Percentiles rank a stretch among this genome's conserved stretches.
phyloP scores from a whole-genome alignment of 2,113 vertebrate genomes.

The Cygnus buccinator region DNA sequence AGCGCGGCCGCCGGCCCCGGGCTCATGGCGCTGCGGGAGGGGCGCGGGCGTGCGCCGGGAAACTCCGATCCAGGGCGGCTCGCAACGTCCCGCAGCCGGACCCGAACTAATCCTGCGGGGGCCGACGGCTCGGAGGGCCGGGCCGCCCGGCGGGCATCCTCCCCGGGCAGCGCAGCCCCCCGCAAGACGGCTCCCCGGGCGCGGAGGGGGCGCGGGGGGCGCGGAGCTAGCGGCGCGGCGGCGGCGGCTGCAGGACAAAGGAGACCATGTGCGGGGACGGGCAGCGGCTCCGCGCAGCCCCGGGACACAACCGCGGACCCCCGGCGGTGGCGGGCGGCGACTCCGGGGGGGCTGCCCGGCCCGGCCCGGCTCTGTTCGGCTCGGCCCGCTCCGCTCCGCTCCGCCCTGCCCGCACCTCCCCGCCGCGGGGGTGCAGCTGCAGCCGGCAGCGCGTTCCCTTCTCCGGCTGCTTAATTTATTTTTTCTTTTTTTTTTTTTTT shows the following conservation, averaged over 20 bases:
- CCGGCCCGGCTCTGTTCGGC: too few relatives aligned
- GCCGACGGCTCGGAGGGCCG: not conserved
- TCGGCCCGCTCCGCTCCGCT: too few relatives aligned
- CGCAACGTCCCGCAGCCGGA: conserved; percentile 26
- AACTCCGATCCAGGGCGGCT: conserved; percentile 20
- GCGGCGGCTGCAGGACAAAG: conserved; percentile 81
- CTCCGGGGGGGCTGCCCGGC: too few relatives aligned
- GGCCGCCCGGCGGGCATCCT: not conserved
- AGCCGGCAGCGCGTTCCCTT: too few relatives aligned
- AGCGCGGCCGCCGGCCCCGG: not conserved
- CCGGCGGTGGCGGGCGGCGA: too few relatives aligned
- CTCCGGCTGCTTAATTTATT: too few relatives aligned
- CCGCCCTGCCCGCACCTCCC: too few relatives aligned
- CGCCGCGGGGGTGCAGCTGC: too few relatives aligned
- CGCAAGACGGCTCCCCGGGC: too few relatives aligned
- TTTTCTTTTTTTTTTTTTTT: not conserved
- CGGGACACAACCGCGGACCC: too few relatives aligned
- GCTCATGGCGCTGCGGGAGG: conserved; percentile 22
- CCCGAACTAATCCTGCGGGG: conserved; percentile 43
- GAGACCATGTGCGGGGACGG: conserved; percentile 76
- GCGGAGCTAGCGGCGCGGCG: conserved; percentile 10
- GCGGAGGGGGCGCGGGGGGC: too few relatives aligned
- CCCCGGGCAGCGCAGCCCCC: not conserved
- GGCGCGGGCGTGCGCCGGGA: not conserved
- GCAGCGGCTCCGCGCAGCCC: too few relatives aligned